phyloP scores from a whole-genome alignment of 2,113 vertebrate genomes.

The Dipodomys ordii region DNA sequence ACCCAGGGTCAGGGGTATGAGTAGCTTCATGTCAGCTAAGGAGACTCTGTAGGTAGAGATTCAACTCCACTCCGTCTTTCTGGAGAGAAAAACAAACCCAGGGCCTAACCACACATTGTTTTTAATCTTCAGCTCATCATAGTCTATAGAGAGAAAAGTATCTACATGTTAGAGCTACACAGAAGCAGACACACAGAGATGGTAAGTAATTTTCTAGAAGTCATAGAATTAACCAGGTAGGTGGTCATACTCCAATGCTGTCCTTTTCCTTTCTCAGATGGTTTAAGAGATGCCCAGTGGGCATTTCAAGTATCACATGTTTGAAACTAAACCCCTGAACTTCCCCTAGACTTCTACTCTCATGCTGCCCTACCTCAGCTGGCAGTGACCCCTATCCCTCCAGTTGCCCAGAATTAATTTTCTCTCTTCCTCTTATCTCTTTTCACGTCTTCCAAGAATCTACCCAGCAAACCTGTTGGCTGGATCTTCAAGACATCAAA shows the following conservation, averaged over 20 bases:
- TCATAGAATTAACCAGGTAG: neutral
- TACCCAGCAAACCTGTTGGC: neutral
- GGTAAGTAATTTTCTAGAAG: neutral
- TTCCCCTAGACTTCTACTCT: neutral
- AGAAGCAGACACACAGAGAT: neutral
- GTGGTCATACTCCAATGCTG: neutral
- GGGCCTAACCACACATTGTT: neutral
- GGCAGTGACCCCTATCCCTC: neutral
- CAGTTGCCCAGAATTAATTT: neutral
- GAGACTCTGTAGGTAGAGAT: neutral
- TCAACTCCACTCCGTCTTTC: neutral
- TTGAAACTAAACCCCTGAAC: neutral
- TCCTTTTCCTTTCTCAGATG: neutral
- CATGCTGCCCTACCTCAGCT: neutral
- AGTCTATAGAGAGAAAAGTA: accelerated
- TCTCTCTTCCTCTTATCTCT: no score
- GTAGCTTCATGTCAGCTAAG: neutral
- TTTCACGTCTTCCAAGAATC: neutral
- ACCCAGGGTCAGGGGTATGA: neutral
- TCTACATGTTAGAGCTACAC: no score
- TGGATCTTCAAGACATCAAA: neutral
- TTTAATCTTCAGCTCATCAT: neutral
- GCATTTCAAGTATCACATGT: neutral
- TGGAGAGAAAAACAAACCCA: neutral
- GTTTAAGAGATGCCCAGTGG: neutral